Evolutionary conservation across 2,888 invertebrate genomes (phyloP).

Genomic region (Zeuzera pyrina): DNA sequence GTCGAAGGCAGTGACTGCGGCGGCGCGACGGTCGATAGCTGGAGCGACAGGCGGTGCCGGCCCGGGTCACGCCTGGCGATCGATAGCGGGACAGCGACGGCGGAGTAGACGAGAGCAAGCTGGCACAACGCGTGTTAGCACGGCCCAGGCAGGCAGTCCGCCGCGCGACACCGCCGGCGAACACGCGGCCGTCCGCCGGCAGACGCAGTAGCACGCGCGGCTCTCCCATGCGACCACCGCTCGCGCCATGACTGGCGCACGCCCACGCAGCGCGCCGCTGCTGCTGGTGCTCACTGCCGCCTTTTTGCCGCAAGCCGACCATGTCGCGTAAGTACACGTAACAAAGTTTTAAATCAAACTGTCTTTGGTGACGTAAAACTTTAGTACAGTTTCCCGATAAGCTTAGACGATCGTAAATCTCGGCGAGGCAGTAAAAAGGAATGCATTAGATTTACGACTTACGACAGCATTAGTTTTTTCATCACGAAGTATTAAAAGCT

Average conservation of each 20-base stretch:
- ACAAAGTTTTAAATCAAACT: neutral
- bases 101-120: slow-evolving; percentile 31
- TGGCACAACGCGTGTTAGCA: slow-evolving; percentile 28
- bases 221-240: slow-evolving; percentile 56
- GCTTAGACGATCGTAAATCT: slow-evolving; percentile 30
- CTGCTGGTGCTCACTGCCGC: slow-evolving; percentile 75
- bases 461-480: slow-evolving; percentile 10
- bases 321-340: slow-evolving; percentile 74
- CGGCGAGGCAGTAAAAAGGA: slow-evolving; percentile 23
- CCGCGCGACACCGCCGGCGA: slow-evolving; percentile 42
- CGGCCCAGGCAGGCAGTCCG: slow-evolving; percentile 49
- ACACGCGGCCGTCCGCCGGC: slow-evolving; percentile 25
- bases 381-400: slow-evolving; percentile 20
- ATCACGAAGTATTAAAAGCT: too few species aligned
- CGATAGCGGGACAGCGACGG: slow-evolving; percentile 48
- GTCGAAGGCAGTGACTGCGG: slow-evolving; percentile 52
- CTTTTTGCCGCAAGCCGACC: slow-evolving; percentile 71
- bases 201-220: slow-evolving; percentile 25
- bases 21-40: slow-evolving; percentile 59
- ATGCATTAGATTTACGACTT: slow-evolving; percentile 30
- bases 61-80: slow-evolving; percentile 57
- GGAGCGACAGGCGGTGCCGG: slow-evolving; percentile 58
- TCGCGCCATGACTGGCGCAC: slow-evolving; percentile 68
- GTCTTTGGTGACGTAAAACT: slow-evolving; percentile 16
- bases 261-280: slow-evolving; percentile 73